Evolutionary conservation across 2,888 invertebrate species (phyloP), one percentile per base, ranked within the genome.

Genomic region (Nymphalis c-album): DNA sequence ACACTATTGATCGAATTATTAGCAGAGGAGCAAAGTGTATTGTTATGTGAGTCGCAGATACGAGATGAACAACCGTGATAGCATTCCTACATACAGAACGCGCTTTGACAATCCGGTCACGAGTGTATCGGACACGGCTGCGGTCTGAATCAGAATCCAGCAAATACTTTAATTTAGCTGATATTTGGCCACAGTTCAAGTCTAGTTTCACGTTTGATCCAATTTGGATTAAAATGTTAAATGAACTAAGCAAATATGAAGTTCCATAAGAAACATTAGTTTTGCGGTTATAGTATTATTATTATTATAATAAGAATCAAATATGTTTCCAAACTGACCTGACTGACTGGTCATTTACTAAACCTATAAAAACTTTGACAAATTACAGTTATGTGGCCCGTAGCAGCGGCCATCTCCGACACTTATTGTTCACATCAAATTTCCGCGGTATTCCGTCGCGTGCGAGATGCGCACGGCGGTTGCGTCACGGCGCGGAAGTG

Each of bases 401-500:
- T 48, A 3, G n/a, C 17, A 47, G 16, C 47, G 47, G 17, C 47
- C 7, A 48, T n/a, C 48, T 6, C 48, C 7, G 17, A n/a, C 1
- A 0, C 17, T n/a, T 48, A 5, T 18, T 48, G 48, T 17, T 20
- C 26, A 55, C 26, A 31, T 55, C 31, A 55, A 13, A 51, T 20
- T 5, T 1, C 17, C 48, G 18, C 48, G 48, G 48, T 6, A 7
- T 20, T 20, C n/a, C 7, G 57, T 5, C 7, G n/a, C 4, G 58
- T 8, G 45, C 58, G 20, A 40, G 48, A 35, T n/a, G 61, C 17
- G 53, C 40, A 60, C 60, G 47, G 4, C 20, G 55, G 61, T 75
- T 71, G 68, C 74, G 70, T 74, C 73, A 75, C 69, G 20, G 65
- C 45, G 64, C 75, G 77, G 75, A 77, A 75, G 71, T 65, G 60